Base-by-base conservation (phyloP, 2,888 invertebrate genomes). In the Netelia virgata region DNA sequence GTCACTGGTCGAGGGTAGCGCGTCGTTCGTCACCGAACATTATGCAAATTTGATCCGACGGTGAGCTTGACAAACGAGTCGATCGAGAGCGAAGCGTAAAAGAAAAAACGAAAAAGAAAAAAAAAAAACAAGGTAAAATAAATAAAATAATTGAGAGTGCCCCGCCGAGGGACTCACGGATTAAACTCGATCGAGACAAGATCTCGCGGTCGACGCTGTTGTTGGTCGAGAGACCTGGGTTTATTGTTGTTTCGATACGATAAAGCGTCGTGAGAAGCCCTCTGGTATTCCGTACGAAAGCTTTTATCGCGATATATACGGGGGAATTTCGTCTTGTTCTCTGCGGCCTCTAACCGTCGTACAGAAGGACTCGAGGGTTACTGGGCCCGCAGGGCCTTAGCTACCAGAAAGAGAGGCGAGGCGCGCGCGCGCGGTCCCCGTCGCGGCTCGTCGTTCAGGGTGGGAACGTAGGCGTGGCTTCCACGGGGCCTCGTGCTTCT, bases 371-470 rank as follows among this genome's bases (percentile, higher is more conserved):
- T 93, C 90, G 93, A 92, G 93, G 93, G 93, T 93, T 92, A 93
- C 93, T 93, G 93, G 90, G 93, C 93, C 93, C 92, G 93, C 92
- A 91, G 93, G 93, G 93, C 93, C 93, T 93, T 93, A 91, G 92
- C 93, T 92, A 93, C 93, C 92, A 92, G 92, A 91, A 91, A 91
- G 91, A 86, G 83, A 66, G 36, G 79, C 87, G 83, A 83, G 77
- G 79, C 84, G 70, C 74, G 79, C 84, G 70, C 74, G 77, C 86
- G 80, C 70, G 61, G 74, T 69, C 78, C 57, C 75, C 55, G 66
- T 53, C 69, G 72, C 82, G 82, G 84, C 77, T 82, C 77, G 80
- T 74, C 75, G 68, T 80, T 61, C 69, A 69, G 77, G 83, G 88
- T 86, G 87, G 86, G 86, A 87, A 86, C 85, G 85, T 88, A 86